A percentile compares a stretch with the other conserved stretches of the same genome.
These are phyloP conservation scores for Amphiprion clarkii DNA, from an alignment of 2,797 vertebrate genomes.

Conservation along the genomic window DNA sequence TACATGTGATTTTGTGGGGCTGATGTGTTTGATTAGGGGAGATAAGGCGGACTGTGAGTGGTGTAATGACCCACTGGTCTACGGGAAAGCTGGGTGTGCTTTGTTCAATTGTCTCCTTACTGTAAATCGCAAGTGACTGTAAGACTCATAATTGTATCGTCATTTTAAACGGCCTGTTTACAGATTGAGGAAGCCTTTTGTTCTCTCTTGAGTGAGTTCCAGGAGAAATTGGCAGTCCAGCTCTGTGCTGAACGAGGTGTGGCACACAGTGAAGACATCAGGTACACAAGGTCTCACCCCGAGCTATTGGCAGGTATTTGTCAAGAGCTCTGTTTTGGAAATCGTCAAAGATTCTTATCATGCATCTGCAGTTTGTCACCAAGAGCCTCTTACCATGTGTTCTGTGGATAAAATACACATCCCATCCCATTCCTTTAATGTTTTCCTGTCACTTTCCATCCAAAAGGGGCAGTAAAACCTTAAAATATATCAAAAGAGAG, in stretches of 20 bases:
- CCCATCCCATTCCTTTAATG: not conserved
- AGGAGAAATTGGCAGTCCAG: not conserved
- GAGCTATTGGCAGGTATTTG: constrained; percentile 48
- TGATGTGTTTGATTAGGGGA: constrained; percentile 71
- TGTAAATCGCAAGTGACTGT: constrained; percentile 57
- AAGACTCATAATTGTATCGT: constrained; percentile 40
- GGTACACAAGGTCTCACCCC: constrained; percentile 40
- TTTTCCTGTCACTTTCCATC: constrained; percentile 10
- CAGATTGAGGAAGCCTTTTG: not conserved
- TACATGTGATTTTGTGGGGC: constrained; percentile 77
- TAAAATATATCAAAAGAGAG: constrained; percentile 38
- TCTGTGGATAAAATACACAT: not conserved
- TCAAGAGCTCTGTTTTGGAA: constrained; percentile 31
- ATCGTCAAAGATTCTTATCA: constrained; percentile 35
- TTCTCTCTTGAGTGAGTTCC: constrained; percentile 8
- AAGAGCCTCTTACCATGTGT: constrained; percentile 5
- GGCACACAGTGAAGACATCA: constrained; percentile 23
- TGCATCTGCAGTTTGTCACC: constrained; percentile 27
- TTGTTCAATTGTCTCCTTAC: constrained; percentile 59
- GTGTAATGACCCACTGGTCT: constrained; percentile 67
- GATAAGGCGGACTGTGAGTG: constrained; percentile 74
- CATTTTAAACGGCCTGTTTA: constrained; percentile 7
- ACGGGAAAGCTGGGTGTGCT: constrained; percentile 70
- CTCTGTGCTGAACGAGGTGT: not conserved
- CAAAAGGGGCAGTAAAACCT: constrained; percentile 27